phyloP scores from a whole-genome alignment of 2,113 vertebrate genomes.

The Ovis canadensis region DNA sequence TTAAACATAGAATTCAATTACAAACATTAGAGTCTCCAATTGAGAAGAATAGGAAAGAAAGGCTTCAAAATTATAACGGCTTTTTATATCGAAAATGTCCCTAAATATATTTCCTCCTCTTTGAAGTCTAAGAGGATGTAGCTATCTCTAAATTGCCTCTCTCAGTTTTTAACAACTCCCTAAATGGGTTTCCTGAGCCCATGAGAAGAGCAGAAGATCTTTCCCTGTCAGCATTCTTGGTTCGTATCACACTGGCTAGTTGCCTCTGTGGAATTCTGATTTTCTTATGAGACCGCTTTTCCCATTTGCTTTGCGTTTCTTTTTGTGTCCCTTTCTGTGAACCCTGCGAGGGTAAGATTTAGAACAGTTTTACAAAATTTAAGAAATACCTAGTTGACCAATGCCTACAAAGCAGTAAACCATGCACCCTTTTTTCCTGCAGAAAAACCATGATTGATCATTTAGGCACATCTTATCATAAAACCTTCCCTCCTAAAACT shows the following conservation, averaged over 20 bases:
- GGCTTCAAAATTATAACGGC: background rate
- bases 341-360: background rate
- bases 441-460: background rate
- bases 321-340: background rate
- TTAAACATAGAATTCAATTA: background rate
- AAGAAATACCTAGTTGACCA: background rate
- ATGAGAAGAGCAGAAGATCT: background rate
- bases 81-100: background rate
- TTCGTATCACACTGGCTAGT: background rate
- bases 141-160: conserved; percentile 32
- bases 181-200: conserved; percentile 21
- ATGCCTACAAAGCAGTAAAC: background rate
- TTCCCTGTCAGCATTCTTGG: background rate
- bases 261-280: conserved; percentile 25
- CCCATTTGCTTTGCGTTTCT: conserved; percentile 1
- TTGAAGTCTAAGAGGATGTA: conserved; percentile 14
- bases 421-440: background rate
- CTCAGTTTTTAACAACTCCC: conserved; percentile 17
- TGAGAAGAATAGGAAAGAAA: conserved; percentile 26
- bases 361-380: background rate
- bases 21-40: background rate
- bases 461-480: background rate
- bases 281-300: conserved; percentile 9
- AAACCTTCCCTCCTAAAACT: background rate
- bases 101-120: background rate